Evolutionary conservation across 92 coral and sea anemone genomes (phyloP), one percentile per base, ranked within the genome.

Genomic region (Phenganax subtilis): DNA sequence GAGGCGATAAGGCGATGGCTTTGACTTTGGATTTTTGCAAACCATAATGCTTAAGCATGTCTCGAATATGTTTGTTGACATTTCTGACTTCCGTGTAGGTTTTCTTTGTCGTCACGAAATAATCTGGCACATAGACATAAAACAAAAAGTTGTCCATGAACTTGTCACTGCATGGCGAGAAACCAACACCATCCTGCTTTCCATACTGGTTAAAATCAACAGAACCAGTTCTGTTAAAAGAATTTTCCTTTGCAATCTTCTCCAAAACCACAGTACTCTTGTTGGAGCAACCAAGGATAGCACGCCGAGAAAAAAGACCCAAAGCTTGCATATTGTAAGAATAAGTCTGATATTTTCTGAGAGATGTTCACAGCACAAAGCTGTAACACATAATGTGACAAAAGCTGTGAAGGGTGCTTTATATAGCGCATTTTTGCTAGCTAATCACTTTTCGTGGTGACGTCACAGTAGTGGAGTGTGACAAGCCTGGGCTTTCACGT

Each of bases 31-130:
- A 77, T 78, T 84, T 84, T 57, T 66, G 71, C 51, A 77, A 66
- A 56, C 87, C 87, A 37, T 17, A 66, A 56, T 58, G 84, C 62
- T 65, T 77, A 11, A 84, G 84, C 87, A 84, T 76, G 52, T 75
- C 84, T 52, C 86, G 83, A 53, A 84, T 84, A 28, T 84, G 83
- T 63, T 75, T 84, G 83, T 84, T 84, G 55, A 84, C 77, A 44
- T 63, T 14, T 31, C 87, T 84, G 71, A 84, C 84, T 66, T 84
- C 87, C 0, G 76, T 84, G 55, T 84, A 55, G 75, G 77, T 77
- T 77, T 78, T 84, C 71, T 84, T 64, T 27, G 56, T 30, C 8
- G 87, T 84, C 51, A 84, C 75, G 57, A 84, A 84, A 51, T 84
- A 75, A 54, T 84, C 82, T 9, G 86, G 86, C 25, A 84, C 86